Evolutionary conservation across 2,888 invertebrate species (phyloP), one percentile per base, ranked within the genome.

Genomic region (Spodoptera exigua): DNA sequence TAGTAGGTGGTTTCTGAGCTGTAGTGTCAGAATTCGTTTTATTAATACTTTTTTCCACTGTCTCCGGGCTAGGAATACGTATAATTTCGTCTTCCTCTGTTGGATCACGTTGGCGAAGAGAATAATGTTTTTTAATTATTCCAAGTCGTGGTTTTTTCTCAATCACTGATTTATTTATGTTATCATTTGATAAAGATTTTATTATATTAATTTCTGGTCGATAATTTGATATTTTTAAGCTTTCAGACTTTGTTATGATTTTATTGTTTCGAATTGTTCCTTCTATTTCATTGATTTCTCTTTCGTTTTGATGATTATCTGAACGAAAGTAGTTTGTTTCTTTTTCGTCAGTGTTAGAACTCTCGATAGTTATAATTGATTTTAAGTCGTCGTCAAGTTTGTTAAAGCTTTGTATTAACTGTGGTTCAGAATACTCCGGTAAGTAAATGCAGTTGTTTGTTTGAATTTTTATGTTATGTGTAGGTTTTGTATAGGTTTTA

Each of bases 241-340:
- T 93, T 79, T 93, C 93, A 4, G 92, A 89, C 82, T 94, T 94
- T 2, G 91, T 89, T 27, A 94, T 90, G 21, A 93, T 65, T 86
- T 94, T 94, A 56, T 93, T 94, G 67, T 93, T 93, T 70, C 94
- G 78, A 66, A 94, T 94, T 10, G 94, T 94, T 59, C 93, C 93
- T 85, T 94, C 94, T 66, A 94, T 94, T 86, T 94, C 94, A 82
- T 94, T 94, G 63, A 94, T 86, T 85, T 94, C 94, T 70, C 93
- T 87, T 85, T 94, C 93, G 87, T 93, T 94, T 82, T 94, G 93
- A 65, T 93, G 94, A 51, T 89, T 89, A 74, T 93, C 90, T 14
- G 86, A 83, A 61, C 83, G 80, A 64, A 86, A 91, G 61, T 83
- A 91, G 66, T 78, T 86, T 13, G 75, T 74, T 53, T 91, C 90